phyloP scores from a whole-genome alignment of 2,797 vertebrate species.

The Melanotaenia boesemani region DNA sequence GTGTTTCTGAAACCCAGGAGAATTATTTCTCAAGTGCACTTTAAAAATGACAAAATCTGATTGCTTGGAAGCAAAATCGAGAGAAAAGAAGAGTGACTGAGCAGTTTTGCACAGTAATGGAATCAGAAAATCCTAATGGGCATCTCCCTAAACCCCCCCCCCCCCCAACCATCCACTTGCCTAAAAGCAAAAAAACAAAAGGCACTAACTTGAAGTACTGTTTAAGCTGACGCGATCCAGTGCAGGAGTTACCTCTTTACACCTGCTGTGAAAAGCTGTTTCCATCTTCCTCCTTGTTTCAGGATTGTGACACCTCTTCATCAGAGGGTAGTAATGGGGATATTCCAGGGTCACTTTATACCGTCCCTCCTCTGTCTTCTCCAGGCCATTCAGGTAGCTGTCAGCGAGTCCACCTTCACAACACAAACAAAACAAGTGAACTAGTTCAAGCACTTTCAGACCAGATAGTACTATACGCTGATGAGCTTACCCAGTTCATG shows the following conservation, averaged over 20 bases:
- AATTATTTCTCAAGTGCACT: neutral
- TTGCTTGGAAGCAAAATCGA: too few relatives aligned
- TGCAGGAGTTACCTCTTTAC: slow-evolving; percentile 88
- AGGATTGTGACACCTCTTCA: slow-evolving; percentile 92
- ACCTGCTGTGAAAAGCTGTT: slow-evolving; percentile 92
- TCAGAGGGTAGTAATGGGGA: slow-evolving; percentile 94
- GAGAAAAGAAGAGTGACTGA: neutral
- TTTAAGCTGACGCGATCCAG: too few relatives aligned
- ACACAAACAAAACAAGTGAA: neutral
- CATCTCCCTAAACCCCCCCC: too few relatives aligned
- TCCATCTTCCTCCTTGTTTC: slow-evolving; percentile 94
- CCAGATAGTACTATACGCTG: neutral
- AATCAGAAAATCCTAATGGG: neutral
- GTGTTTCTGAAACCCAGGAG: too few relatives aligned
- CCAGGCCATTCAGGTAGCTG: slow-evolving; percentile 89
- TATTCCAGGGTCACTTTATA: slow-evolving; percentile 93
- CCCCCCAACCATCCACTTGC: too few relatives aligned
- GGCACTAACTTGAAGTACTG: neutral
- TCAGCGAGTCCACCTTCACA: slow-evolving; percentile 88
- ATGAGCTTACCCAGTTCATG: slow-evolving; percentile 86
- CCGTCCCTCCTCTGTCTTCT: slow-evolving; percentile 81
- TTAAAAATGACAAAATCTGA: neutral
- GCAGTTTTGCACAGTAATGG: neutral
- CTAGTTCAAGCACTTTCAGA: fast-evolving
- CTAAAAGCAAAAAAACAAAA: too few relatives aligned